Percentiles rank a stretch among this genome's conserved stretches.
phyloP scores from a whole-genome alignment of 2,888 invertebrate genomes.

The Drosophila kuntzei region DNA sequence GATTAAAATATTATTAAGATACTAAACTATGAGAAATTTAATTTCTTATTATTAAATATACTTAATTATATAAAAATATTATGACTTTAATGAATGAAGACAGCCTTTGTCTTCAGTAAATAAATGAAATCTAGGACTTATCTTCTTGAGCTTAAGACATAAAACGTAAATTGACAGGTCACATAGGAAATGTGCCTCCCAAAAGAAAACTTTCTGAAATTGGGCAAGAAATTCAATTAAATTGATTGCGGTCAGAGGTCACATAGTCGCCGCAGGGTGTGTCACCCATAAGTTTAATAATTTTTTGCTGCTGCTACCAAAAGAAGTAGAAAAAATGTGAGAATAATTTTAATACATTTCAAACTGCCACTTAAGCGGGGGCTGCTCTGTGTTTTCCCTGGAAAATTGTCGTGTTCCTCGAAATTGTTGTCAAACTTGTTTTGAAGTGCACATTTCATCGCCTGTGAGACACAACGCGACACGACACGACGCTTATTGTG shows the following conservation, averaged over 20 bases:
- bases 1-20: not conserved
- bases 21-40: too few relatives aligned
- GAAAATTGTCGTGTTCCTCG: slow-evolving; percentile 9
- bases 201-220: slow-evolving; percentile 24
- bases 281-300: slow-evolving; percentile 48
- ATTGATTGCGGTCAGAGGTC: slow-evolving; percentile 59
- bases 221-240: slow-evolving; percentile 57
- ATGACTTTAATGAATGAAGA: too few relatives aligned
- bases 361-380: slow-evolving; percentile 27
- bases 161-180: slow-evolving; percentile 8
- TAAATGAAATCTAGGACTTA: too few relatives aligned
- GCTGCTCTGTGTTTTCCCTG: slow-evolving; percentile 1
- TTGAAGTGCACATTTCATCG: slow-evolving; percentile 17
- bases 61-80: too few relatives aligned
- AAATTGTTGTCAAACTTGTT: slow-evolving; percentile 22
- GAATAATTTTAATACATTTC: slow-evolving; percentile 27
- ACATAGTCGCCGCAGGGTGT: slow-evolving; percentile 27
- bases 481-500: slow-evolving; percentile 2
- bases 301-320: slow-evolving; percentile 12
- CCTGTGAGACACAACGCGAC: slow-evolving; percentile 4
- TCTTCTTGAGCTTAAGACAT: not conserved
- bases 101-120: too few relatives aligned
- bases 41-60: not conserved
- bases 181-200: slow-evolving; percentile 6
- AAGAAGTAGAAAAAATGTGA: not conserved